Conservation (phyloP, 2,888 invertebrate genomes). For the Epicampocera succincta region DNA sequence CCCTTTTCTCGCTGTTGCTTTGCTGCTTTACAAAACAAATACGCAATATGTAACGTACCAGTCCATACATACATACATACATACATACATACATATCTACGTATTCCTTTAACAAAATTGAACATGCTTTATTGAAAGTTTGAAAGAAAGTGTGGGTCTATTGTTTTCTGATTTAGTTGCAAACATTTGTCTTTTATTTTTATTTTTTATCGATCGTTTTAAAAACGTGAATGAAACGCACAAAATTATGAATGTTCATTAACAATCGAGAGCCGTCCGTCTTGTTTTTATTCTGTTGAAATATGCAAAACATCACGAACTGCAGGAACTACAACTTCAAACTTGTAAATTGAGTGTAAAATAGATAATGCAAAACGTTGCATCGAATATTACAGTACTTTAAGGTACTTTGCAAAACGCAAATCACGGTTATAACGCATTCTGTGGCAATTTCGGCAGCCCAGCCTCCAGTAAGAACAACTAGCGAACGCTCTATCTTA, state of each 20-base stretch:
- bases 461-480: too few species aligned
- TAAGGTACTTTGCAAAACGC: not conserved
- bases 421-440: not conserved
- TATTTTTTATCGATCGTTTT: not conserved
- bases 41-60: conserved; percentile 38
- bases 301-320: conserved; percentile 65
- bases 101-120: conserved; percentile 6
- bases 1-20: conserved; percentile 44
- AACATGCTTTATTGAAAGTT: conserved; percentile 28
- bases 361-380: conserved; percentile 37
- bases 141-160: conserved; percentile 66
- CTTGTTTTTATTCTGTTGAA: conserved; percentile 18
- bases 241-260: conserved; percentile 7
- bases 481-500: too few species aligned
- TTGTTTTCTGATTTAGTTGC: conserved; percentile 49
- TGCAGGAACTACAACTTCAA: conserved; percentile 43
- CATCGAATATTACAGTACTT: conserved; percentile 14
- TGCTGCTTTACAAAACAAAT: conserved; percentile 5
- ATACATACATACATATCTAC: too few species aligned
- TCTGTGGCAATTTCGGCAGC: too few species aligned
- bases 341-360: conserved; percentile 49
- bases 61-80: too few species aligned
- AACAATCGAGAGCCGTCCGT: conserved; percentile 3
- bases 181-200: conserved; percentile 21
- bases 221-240: conserved; percentile 41